phyloP scores from a whole-genome alignment of 1,140 invertebrate species.

The Andricus grossulariae region DNA sequence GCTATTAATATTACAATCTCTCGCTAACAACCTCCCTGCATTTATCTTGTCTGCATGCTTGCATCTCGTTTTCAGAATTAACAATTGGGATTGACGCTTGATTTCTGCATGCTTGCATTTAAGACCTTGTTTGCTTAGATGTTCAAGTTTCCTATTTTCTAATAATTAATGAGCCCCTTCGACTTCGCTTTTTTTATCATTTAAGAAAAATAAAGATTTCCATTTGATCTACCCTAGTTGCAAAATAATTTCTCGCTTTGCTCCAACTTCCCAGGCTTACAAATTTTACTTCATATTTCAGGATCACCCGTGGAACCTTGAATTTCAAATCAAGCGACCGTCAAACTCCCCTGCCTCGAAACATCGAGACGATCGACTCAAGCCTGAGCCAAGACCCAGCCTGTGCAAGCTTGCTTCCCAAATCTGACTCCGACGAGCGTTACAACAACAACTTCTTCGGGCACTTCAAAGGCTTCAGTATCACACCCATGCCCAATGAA shows the following conservation, averaged over 20 bases:
- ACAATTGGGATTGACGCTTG: not conserved
- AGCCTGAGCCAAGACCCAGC: slow-evolving; percentile 71
- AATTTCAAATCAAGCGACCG: slow-evolving; percentile 72
- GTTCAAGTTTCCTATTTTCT: not conserved
- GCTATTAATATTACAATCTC: slow-evolving; percentile 70
- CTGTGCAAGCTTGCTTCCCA: slow-evolving; percentile 74
- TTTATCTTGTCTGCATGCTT: slow-evolving; percentile 40
- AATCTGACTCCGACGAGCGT: slow-evolving; percentile 73
- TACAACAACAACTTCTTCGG: slow-evolving; percentile 84
- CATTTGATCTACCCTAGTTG: not conserved
- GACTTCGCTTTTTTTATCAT: no score
- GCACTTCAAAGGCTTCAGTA: slow-evolving; percentile 89
- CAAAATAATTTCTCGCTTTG: not conserved
- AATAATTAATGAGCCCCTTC: not conserved
- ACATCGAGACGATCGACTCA: slow-evolving; percentile 72
- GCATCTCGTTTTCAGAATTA: slow-evolving; percentile 12
- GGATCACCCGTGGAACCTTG: slow-evolving; percentile 60
- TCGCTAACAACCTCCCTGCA: slow-evolving; percentile 61
- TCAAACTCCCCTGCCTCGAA: slow-evolving; percentile 60
- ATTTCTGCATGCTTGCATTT: slow-evolving; percentile 20
- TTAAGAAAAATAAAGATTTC: not conserved
- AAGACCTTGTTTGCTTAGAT: not conserved
- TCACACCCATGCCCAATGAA: slow-evolving; percentile 78
- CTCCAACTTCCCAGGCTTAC: slow-evolving; percentile 42
- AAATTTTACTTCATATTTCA: slow-evolving; percentile 67